Conservation (phyloP, 2,888 invertebrate genomes). For the Dryocosmus kuriphilus region DNA sequence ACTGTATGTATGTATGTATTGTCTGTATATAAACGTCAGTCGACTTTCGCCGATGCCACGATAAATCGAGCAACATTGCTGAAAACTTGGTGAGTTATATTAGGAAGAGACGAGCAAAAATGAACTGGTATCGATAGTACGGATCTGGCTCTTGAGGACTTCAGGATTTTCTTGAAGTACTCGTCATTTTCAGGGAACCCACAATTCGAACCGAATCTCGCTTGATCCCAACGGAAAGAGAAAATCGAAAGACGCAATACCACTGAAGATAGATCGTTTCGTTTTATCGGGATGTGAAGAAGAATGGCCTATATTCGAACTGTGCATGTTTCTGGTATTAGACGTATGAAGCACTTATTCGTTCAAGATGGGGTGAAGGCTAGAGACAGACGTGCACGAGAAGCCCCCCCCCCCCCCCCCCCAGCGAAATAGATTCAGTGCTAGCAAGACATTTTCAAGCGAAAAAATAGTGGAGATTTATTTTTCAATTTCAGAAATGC, state of each 20-base stretch:
- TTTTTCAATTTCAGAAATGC: neutral
- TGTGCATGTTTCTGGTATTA: conserved; percentile 35
- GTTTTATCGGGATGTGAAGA: conserved; percentile 42
- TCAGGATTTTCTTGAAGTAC: conserved; percentile 44
- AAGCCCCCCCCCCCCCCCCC: neutral
- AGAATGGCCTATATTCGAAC: conserved; percentile 38
- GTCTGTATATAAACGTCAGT: neutral
- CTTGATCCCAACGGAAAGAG: conserved; percentile 41
- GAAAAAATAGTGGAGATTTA: neutral
- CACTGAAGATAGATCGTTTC: conserved; percentile 44
- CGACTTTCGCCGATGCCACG: neutral
- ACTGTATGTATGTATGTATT: neutral
- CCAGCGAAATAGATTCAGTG: neutral
- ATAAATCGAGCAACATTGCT: conserved; percentile 14
- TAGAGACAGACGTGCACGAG: conserved; percentile 6
- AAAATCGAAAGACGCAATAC: conserved; percentile 42
- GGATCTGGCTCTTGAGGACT: conserved; percentile 23
- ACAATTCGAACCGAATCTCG: conserved; percentile 45
- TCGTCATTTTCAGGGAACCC: conserved; percentile 47
- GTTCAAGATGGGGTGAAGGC: conserved; percentile 11
- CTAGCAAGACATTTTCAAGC: neutral
- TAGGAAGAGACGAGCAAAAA: neutral
- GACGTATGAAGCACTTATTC: conserved; percentile 36
- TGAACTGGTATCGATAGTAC: conserved; percentile 44
- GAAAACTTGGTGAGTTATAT: conserved; percentile 22